phyloP scores from a whole-genome alignment of 2,888 invertebrate species.

The Theretra japonica region DNA sequence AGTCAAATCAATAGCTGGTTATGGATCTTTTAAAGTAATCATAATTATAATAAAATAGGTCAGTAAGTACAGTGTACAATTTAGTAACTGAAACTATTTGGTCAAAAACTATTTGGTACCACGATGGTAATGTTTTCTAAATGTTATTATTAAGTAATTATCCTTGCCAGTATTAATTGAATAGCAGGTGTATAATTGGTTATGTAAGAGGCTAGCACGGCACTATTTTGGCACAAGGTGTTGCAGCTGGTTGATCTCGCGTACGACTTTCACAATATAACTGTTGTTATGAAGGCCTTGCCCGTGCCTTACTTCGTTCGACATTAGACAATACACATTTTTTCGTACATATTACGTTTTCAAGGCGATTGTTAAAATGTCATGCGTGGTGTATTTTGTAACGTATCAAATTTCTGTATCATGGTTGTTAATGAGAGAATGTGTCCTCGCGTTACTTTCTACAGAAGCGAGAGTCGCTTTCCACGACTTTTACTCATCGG shows the following conservation, averaged over 20 bases:
- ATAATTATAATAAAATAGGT: too few relatives aligned
- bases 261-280: constrained; percentile 62
- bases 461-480: constrained; percentile 56
- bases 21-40: too few relatives aligned
- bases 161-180: constrained; percentile 30
- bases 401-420: constrained; percentile 50
- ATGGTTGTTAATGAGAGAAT: constrained; percentile 54
- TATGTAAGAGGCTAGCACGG: constrained; percentile 55
- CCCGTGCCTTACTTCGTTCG: constrained; percentile 50
- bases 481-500: constrained; percentile 50
- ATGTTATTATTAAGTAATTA: background rate
- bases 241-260: constrained; percentile 53
- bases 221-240: constrained; percentile 54
- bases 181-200: constrained; percentile 41
- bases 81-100: background rate
- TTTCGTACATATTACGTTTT: constrained; percentile 2
- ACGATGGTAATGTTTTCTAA: background rate
- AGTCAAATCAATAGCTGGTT: background rate
- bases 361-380: constrained; percentile 18
- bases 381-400: constrained; percentile 37
- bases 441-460: constrained; percentile 61
- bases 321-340: constrained; percentile 37
- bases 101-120: background rate
- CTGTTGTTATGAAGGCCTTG: constrained; percentile 58
- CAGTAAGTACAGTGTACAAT: background rate